Percentiles rank a stretch among this genome's conserved stretches.
phyloP scores from a whole-genome alignment of 2,797 vertebrate species.

The Brachyalestes nurse region DNA sequence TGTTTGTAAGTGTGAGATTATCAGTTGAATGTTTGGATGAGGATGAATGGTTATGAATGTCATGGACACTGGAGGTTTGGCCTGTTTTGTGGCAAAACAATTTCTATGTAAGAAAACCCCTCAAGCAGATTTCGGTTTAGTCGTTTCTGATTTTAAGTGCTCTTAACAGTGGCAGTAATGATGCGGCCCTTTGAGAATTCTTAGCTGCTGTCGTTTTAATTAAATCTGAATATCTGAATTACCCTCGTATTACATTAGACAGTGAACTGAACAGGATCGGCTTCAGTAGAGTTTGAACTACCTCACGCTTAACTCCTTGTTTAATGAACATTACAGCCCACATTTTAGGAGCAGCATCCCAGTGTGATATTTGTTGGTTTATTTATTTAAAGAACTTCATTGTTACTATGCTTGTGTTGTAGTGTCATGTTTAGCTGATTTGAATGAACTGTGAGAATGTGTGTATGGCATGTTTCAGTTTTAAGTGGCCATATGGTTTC shows the following conservation, averaged over 20 bases:
- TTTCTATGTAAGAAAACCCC: constrained; percentile 6
- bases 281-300: constrained; percentile 56
- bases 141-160: constrained; percentile 50
- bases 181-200: constrained; percentile 22
- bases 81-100: constrained; percentile 29
- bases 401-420: constrained; percentile 11
- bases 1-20: constrained; percentile 27
- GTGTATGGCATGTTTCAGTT: neutral
- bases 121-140: constrained; percentile 18
- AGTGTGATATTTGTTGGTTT: constrained; percentile 18
- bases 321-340: constrained; percentile 35
- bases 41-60: constrained; percentile 29
- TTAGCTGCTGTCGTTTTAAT: constrained; percentile 28
- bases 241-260: constrained; percentile 10
- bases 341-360: constrained; percentile 25
- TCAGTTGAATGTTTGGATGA: constrained; percentile 8
- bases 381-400: constrained; percentile 29
- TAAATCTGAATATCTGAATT: constrained; percentile 8
- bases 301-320: constrained; percentile 45
- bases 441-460: constrained; percentile 34
- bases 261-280: constrained; percentile 41
- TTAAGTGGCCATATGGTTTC: neutral
- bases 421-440: constrained; percentile 27
- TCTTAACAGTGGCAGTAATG: constrained; percentile 49
- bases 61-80: constrained; percentile 10